Evolutionary conservation across 2,888 invertebrate species (phyloP).

Genomic region (Aradus depressus): DNA sequence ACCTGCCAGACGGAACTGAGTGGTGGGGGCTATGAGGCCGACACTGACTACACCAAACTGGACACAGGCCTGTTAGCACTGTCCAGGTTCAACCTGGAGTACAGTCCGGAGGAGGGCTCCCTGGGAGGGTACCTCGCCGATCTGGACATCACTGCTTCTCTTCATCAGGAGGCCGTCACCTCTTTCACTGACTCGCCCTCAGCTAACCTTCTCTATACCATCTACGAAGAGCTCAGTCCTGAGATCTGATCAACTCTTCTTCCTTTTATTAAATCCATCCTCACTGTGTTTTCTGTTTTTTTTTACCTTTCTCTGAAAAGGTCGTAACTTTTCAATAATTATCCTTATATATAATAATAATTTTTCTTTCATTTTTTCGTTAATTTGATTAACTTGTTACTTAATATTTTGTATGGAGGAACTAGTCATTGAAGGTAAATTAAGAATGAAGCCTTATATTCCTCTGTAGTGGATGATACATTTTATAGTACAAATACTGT

Average conservation of each 20-base stretch:
- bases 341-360: no score
- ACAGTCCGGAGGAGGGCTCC: slow-evolving; percentile 6
- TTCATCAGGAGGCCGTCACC: slow-evolving; percentile 3
- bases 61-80: no score
- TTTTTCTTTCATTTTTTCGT: no score
- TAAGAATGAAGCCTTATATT: no score
- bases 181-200: slow-evolving; percentile 7
- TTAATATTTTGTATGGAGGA: no score
- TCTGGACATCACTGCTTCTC: neutral
- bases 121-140: slow-evolving; percentile 5
- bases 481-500: no score
- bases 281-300: neutral
- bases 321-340: neutral
- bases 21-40: slow-evolving; percentile 8
- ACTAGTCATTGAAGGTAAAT: no score
- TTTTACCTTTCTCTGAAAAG: neutral
- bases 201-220: slow-evolving; percentile 12
- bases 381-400: no score
- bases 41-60: no score
- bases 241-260: neutral
- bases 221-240: slow-evolving; percentile 7
- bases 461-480: no score
- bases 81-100: slow-evolving; percentile 1
- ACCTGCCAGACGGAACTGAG: no score
- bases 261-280: neutral